phyloP scores from a whole-genome alignment of 2,113 vertebrate genomes.

The Petroica traversi region DNA sequence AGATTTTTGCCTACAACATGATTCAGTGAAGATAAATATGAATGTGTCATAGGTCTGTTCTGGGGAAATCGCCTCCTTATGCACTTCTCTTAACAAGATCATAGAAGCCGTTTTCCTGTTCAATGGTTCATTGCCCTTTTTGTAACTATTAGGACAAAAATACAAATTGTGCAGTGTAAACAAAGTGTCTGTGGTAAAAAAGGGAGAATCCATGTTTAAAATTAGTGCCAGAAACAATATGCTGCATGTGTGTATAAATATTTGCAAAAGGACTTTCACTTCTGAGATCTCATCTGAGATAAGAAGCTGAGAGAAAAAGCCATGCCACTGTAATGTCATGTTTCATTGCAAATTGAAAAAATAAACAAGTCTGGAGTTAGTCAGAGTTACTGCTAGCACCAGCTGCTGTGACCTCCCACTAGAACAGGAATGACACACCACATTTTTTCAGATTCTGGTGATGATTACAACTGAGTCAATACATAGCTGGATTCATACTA shows the following conservation, averaged over 20 bases:
- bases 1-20: neutral
- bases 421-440: neutral
- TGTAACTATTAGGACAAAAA: neutral
- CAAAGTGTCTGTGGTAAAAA: neutral
- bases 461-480: neutral
- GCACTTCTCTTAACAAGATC: neutral
- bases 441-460: neutral
- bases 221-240: neutral
- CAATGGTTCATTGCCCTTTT: neutral
- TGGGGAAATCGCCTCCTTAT: neutral
- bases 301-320: neutral
- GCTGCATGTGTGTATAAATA: neutral
- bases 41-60: slow-evolving; percentile 1
- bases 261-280: neutral
- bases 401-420: neutral
- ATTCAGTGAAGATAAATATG: slow-evolving; percentile 20
- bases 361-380: neutral
- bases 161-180: neutral
- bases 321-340: neutral
- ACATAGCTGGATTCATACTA: neutral
- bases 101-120: neutral
- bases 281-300: neutral
- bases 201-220: neutral
- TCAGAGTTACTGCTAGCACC: neutral
- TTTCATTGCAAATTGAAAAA: neutral